phyloP scores from a whole-genome alignment of 2,888 invertebrate species.

The Campopleginae sp. region DNA sequence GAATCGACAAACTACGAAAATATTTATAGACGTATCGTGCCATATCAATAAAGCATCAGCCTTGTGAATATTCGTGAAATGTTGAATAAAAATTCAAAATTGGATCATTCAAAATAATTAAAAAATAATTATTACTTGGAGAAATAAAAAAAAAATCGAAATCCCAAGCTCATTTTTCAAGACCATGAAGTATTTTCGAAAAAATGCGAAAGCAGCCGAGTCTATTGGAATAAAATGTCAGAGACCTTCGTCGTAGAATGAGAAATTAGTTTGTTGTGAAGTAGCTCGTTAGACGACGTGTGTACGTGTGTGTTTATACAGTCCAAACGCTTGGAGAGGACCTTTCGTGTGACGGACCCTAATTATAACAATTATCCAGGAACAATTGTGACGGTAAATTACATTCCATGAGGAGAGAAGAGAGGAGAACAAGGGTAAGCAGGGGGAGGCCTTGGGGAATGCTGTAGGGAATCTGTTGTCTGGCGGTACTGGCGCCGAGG shows the following conservation, averaged over 20 bases:
- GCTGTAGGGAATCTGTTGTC: constrained; percentile 64
- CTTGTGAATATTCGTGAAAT: neutral
- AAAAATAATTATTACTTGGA: neutral
- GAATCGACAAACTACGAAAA: constrained; percentile 12
- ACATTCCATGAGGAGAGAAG: constrained; percentile 69
- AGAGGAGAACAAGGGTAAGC: neutral
- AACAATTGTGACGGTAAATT: constrained; percentile 77
- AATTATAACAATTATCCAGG: constrained; percentile 78
- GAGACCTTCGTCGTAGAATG: neutral
- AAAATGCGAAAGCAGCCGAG: neutral
- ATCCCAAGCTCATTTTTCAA: neutral
- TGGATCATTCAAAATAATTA: neutral
- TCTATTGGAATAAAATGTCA: constrained; percentile 11
- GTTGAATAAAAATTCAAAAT: neutral
- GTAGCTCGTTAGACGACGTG: neutral
- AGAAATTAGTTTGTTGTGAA: constrained; percentile 20
- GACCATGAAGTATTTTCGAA: neutral
- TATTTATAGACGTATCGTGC: neutral
- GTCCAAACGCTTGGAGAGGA: constrained; percentile 38
- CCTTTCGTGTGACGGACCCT: constrained; percentile 66
- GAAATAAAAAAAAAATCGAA: neutral
- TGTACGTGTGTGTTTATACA: constrained; percentile 11
- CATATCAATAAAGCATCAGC: neutral
- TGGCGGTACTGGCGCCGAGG: constrained; percentile 43
- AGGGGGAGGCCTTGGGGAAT: constrained; percentile 49